Base-by-base conservation (phyloP, 2,113 vertebrate species). In the Elephas maximus region DNA sequence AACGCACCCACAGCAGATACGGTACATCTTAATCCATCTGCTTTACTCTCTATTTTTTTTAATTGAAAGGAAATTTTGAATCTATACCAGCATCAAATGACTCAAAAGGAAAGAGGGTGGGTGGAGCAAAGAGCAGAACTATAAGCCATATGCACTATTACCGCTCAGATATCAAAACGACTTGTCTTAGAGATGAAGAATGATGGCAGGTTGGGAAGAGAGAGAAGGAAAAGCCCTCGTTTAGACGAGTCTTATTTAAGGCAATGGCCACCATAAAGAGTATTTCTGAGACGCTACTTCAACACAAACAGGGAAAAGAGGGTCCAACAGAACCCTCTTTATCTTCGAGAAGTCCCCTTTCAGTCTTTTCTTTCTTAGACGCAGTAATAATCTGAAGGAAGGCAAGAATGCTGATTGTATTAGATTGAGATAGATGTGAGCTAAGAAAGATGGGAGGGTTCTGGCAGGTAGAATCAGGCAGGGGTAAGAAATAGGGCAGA, bases 11-110 rank as follows among this genome's bases (percentile, higher is more conserved):
- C 44, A 74, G 44, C 83, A 93, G 71, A 94, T 88, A 79, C 87
- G 73, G 73, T 44, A 48, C 21, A 77, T 85, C 84, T 97, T 93
- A 80, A 97, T 90, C 14, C 86, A 96, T 94, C 89, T 88, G 65
- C 51, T 51, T 48, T 80, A 76, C n/a, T 90, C 60, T 91, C 77
- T 88, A 60, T 33, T 69, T 80, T 88, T 94, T 81, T 92, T 80
- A 91, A 95, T 37, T 86, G 77, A 84, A 94, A 95, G 60, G 28
- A 65, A 86, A 5, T 95, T 96, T 69, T 69, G 4, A 85, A 87
- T 93, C 30, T 77, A 71, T 79, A 73, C 26, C 24, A 85, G 45
- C 45, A 86, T 80, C 28, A 57, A 90, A 41, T 89, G 83, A 87
- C 76, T 96, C 45, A 45, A 73, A 95, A 89, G 41, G 57, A 67